Conservation (phyloP, 2,888 invertebrate genomes). For the Bombylius major region DNA sequence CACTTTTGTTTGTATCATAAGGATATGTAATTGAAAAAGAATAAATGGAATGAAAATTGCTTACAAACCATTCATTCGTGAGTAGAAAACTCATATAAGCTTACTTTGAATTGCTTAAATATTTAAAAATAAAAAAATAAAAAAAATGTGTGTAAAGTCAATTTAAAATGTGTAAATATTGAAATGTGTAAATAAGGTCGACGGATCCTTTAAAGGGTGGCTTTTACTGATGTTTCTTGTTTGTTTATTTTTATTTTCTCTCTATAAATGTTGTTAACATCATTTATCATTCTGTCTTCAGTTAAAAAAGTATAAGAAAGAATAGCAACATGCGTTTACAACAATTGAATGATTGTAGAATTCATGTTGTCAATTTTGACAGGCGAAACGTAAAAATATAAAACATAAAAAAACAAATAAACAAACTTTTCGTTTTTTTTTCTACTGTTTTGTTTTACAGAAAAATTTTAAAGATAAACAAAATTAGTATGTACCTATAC, state of each 20-base stretch:
- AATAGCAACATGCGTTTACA: slow-evolving; percentile 3
- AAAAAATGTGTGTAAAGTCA: not conserved
- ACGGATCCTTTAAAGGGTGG: slow-evolving; percentile 9
- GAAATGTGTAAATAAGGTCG: not conserved
- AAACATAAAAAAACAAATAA: no score
- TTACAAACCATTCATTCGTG: not conserved
- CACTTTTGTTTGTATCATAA: not conserved
- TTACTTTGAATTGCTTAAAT: not conserved
- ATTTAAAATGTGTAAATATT: not conserved
- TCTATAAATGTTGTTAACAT: slow-evolving; percentile 1
- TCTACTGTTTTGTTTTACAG: not conserved
- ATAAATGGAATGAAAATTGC: not conserved
- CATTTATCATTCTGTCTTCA: slow-evolving; percentile 17
- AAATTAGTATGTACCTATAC: no score
- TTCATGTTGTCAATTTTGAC: slow-evolving; percentile 11
- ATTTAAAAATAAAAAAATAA: not conserved
- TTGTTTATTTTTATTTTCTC: no score
- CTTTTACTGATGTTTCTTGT: slow-evolving; percentile 9
- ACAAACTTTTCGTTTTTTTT: no score
- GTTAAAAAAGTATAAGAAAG: not conserved
- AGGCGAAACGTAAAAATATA: not conserved
- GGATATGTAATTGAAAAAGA: not conserved
- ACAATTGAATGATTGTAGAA: slow-evolving; percentile 1
- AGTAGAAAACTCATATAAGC: not conserved
- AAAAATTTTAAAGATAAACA: not conserved